Base-by-base conservation (phyloP, 1,140 invertebrate species). In the Onthophagus taurus region DNA sequence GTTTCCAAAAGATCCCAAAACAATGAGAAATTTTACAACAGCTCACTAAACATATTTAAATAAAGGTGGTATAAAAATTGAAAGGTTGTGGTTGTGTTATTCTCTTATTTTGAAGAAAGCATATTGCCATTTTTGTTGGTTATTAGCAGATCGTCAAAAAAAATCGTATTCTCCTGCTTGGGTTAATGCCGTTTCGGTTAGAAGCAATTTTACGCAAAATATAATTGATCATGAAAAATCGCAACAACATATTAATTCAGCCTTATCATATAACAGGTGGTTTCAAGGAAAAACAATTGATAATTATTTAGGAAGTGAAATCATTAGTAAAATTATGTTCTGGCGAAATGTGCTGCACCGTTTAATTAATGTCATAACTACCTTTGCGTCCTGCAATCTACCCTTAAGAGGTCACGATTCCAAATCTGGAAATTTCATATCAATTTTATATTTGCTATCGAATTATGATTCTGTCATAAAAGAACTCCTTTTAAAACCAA, bases 41-140 rank as follows among this genome's bases (percentile, higher is more conserved):
- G 52, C 48, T 48, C 48, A 53, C 50, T 58, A 54, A 48, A 50
- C 48, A 56, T 51, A 53, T 53, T 49, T 53, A 34, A 56, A 51
- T 55, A 44, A 53, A 50, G 47, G 52, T 45, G 48, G 50, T 44
- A 54, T 56, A 49, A 59, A 58, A 58, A 48, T 48, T 44, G 21
- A 18, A 43, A 39, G 49, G 26, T 34, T 20, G 18, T 50, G 44
- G 39, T 19, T 55, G 49, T 55, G 53, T 50, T 57, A 53, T 57
- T 54, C 49, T 51, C 57, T 53, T 39, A 50, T 57, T 55, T 48
- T 53, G 41, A 50, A 57, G 43, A 55, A 55, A 47, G 46, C 47
- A 49, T 56, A 56, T 46, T 56, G 55, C 30, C 55, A 53, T 45
- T 55, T 57, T 45, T 56, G 55, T 52, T 56, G 55, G 53, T 56